These are phyloP conservation scores for Eudasyphora cyanicolor DNA, from an alignment of 2,888 invertebrate genomes.

Conservation along the genomic window DNA sequence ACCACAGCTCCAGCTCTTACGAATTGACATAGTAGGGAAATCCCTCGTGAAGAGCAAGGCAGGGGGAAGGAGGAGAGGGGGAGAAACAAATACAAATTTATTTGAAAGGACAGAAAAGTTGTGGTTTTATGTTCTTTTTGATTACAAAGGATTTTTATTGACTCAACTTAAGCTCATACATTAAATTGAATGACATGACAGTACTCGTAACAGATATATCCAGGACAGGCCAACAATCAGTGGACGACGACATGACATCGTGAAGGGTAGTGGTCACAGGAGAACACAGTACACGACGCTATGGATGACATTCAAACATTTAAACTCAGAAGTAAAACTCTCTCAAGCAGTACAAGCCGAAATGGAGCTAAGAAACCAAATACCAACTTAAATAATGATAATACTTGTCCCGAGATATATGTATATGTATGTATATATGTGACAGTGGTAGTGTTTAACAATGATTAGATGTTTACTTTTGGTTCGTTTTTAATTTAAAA, in stretches of 20 bases:
- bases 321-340: background rate
- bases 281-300: background rate
- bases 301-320: conserved; percentile 26
- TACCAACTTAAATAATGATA: conserved; percentile 25
- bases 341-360: background rate
- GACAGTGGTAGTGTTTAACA: conserved; percentile 29
- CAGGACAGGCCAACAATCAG: background rate
- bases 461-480: conserved; percentile 47
- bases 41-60: background rate
- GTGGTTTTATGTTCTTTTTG: conserved; percentile 37
- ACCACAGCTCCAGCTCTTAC: background rate
- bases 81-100: conserved; percentile 15
- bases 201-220: background rate
- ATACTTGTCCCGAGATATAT: background rate
- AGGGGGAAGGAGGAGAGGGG: background rate
- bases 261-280: background rate
- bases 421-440: background rate
- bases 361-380: conserved; percentile 8
- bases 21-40: too few relatives aligned
- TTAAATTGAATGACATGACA: conserved; percentile 57
- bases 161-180: conserved; percentile 44
- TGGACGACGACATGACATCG: background rate
- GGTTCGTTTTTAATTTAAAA: conserved; percentile 48
- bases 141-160: conserved; percentile 46
- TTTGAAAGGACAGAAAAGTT: conserved; percentile 16